A percentile compares a stretch with the other conserved stretches of the same genome.
Conservation (phyloP, 2,797 vertebrate genomes). For the Gallinago nigripennis region DNA sequence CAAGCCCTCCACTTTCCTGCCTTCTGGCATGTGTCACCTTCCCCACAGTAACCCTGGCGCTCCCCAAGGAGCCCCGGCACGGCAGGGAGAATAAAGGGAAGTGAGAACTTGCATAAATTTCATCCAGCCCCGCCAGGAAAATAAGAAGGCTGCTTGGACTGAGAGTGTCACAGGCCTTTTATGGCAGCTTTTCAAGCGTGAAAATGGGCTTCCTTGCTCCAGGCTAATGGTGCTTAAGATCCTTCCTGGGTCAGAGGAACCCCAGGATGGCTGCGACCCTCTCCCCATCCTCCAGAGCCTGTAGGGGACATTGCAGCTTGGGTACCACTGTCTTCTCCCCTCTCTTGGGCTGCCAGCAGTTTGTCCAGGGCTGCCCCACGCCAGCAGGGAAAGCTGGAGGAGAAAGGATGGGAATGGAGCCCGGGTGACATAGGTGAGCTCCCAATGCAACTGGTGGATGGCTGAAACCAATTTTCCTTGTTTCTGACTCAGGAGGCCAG, state of each 20-base stretch:
- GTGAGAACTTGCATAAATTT: neutral
- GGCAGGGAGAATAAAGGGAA: conserved; percentile 35
- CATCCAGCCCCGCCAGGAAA: neutral
- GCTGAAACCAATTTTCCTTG: neutral
- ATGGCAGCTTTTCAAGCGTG: neutral
- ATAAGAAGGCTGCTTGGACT: neutral
- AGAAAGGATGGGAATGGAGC: neutral
- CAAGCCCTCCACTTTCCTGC: conserved; percentile 18
- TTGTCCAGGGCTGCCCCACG: neutral
- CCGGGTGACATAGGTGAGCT: neutral
- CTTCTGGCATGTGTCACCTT: conserved; percentile 37
- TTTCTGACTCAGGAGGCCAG: neutral
- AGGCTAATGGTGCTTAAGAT: rapidly evolving
- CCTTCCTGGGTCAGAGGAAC: neutral
- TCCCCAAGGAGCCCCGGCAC: neutral
- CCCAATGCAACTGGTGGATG: rapidly evolving
- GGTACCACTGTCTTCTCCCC: neutral
- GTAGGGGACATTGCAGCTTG: rapidly evolving
- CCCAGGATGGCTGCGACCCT: neutral
- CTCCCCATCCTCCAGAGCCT: neutral
- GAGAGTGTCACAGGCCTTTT: neutral
- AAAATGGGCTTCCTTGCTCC: neutral
- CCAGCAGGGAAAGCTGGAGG: neutral
- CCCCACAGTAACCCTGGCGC: neutral
- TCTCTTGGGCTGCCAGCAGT: neutral